Conservation (phyloP, 1,140 invertebrate genomes). For the Chymomyza costata region DNA sequence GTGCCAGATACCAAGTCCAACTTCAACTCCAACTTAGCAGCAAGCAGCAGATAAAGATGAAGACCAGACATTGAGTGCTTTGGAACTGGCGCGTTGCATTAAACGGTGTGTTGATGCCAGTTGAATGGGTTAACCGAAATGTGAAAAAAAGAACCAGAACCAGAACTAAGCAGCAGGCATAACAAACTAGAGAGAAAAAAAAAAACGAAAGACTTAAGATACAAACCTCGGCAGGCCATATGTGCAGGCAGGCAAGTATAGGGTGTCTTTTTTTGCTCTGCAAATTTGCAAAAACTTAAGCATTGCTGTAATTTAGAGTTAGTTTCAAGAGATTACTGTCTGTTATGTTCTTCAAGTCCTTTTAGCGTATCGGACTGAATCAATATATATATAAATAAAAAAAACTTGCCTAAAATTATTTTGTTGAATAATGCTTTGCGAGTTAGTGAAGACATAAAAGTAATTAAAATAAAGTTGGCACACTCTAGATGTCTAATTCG, state of each 20-base stretch:
- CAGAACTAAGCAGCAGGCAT: conserved; percentile 15
- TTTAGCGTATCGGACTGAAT: no score
- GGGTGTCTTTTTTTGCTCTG: conserved; percentile 8
- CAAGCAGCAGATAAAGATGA: background rate
- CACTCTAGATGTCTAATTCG: no score
- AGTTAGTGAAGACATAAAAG: no score
- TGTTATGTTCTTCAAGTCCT: no score
- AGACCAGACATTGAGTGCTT: conserved; percentile 1
- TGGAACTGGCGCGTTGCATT: conserved; percentile 45
- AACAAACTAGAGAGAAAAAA: conserved; percentile 6
- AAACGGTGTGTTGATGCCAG: conserved; percentile 67
- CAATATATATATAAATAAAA: no score
- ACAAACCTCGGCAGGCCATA: conserved; percentile 40
- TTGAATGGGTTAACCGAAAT: conserved; percentile 46
- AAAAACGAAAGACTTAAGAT: conserved; percentile 64
- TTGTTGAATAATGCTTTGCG: no score
- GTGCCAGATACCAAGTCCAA: conserved; percentile 17
- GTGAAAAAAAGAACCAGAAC: conserved; percentile 2
- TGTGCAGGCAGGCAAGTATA: background rate
- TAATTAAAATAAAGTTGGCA: no score
- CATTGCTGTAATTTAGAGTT: no score
- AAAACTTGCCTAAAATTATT: no score
- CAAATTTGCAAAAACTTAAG: no score
- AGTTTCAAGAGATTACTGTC: no score
- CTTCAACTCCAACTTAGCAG: conserved; percentile 14